Conservation (phyloP, 2,797 vertebrate genomes). For the Epinephelus awoara region DNA sequence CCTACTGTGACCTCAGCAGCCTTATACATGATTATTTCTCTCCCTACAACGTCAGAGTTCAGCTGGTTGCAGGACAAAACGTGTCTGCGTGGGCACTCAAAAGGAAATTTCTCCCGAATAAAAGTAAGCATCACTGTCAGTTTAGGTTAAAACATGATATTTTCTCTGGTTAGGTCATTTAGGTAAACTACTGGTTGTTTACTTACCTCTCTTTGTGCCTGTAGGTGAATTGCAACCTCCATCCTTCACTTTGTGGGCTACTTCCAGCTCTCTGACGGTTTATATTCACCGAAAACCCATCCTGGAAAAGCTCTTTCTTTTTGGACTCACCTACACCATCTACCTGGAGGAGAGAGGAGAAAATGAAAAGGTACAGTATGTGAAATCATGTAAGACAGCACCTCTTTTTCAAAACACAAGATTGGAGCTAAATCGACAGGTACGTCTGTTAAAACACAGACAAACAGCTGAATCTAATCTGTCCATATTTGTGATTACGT, state of each 20-base stretch:
- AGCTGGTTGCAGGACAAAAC: constrained; percentile 32
- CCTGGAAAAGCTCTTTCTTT: constrained; percentile 69
- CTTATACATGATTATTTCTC: background rate
- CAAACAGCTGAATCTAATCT: too few relatives aligned
- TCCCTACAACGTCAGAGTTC: constrained; percentile 69
- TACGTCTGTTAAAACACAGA: too few relatives aligned
- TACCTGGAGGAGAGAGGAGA: constrained; percentile 66
- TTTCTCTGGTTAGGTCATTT: background rate
- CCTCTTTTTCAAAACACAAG: background rate
- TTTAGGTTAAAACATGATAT: background rate
- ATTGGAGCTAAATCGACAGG: too few relatives aligned
- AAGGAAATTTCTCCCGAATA: constrained; percentile 35
- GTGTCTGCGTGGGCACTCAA: background rate
- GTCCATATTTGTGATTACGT: background rate
- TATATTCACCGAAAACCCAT: constrained; percentile 72
- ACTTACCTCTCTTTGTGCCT: constrained; percentile 10
- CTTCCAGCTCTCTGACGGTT: constrained; percentile 72
- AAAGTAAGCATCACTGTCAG: constrained; percentile 66
- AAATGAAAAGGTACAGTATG: constrained; percentile 24
- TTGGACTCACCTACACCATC: constrained; percentile 71
- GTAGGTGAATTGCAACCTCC: constrained; percentile 79
- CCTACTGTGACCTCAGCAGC: constrained; percentile 66
- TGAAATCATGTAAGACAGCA: background rate
- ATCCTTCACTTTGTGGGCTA: constrained; percentile 73
- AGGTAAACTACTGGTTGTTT: background rate